phyloP scores from a whole-genome alignment of 2,113 vertebrate genomes.

The Gnathonemus longibarbis region DNA sequence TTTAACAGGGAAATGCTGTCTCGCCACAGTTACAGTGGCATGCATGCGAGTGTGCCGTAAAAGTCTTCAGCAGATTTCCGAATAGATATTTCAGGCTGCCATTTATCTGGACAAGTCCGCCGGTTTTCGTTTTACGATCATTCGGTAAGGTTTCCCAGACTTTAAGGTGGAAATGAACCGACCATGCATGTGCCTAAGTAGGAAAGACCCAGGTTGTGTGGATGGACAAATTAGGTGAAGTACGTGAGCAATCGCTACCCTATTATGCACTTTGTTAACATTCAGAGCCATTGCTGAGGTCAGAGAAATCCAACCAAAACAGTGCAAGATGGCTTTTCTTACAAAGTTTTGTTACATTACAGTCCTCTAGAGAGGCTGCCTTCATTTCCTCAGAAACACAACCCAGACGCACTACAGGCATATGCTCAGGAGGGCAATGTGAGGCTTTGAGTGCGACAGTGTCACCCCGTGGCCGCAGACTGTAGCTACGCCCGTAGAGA shows the following conservation, averaged over 20 bases:
- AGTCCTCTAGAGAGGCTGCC: background rate
- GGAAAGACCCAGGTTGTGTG: background rate
- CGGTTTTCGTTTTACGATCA: background rate
- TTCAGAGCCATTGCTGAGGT: background rate
- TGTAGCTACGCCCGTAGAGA: background rate
- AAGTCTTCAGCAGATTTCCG: background rate
- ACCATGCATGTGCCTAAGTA: background rate
- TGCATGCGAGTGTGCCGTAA: background rate
- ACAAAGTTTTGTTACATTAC: background rate
- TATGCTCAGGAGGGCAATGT: background rate
- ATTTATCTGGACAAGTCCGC: background rate
- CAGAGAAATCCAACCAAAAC: background rate
- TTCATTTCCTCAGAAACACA: background rate
- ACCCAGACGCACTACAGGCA: background rate
- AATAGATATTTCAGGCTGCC: background rate
- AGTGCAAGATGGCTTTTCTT: background rate
- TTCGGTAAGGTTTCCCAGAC: background rate
- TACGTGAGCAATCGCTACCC: background rate
- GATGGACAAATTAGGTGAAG: background rate
- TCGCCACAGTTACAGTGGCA: background rate
- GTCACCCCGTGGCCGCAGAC: background rate
- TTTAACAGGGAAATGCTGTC: background rate
- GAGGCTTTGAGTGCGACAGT: background rate
- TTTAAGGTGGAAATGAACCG: background rate
- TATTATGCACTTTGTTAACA: background rate